Percentiles rank a stretch among this genome's conserved stretches.
Conservation (phyloP, 1,140 invertebrate species). For the Polyergus mexicanus region DNA sequence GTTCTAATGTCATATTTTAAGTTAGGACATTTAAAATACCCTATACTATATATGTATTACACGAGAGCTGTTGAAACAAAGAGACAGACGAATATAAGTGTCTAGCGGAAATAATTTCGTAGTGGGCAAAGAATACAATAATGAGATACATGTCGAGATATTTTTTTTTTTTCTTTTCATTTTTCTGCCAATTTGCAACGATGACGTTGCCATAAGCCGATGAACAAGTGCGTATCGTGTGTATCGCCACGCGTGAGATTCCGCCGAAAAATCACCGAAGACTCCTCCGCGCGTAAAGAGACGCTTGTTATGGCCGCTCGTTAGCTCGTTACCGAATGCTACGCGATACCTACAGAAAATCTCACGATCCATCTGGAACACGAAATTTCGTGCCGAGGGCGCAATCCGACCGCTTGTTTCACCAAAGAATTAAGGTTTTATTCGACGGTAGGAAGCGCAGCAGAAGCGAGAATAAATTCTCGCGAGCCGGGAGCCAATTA, state of each 20-base stretch:
- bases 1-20: no score
- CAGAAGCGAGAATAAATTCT: constrained; percentile 65
- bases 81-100: constrained; percentile 1
- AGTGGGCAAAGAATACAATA: background rate
- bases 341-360: constrained; percentile 54
- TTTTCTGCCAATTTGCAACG: constrained; percentile 28
- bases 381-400: constrained; percentile 33
- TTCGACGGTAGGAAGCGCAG: constrained; percentile 22
- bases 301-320: constrained; percentile 52
- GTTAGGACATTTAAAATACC: no score
- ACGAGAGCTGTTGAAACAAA: constrained; percentile 21
- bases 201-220: constrained; percentile 27
- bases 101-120: constrained; percentile 37
- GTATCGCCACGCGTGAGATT: constrained; percentile 30
- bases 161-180: background rate
- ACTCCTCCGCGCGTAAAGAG: constrained; percentile 45
- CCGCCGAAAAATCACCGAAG: constrained; percentile 38
- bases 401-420: constrained; percentile 59
- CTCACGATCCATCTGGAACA: constrained; percentile 52
- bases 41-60: background rate
- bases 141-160: constrained; percentile 30
- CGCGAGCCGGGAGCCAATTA: constrained; percentile 70
- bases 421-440: constrained; percentile 72
- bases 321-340: constrained; percentile 57
- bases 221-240: constrained; percentile 39